Base-by-base conservation (phyloP, 2,113 vertebrate genomes). In the Xiphophorus couchianus region DNA sequence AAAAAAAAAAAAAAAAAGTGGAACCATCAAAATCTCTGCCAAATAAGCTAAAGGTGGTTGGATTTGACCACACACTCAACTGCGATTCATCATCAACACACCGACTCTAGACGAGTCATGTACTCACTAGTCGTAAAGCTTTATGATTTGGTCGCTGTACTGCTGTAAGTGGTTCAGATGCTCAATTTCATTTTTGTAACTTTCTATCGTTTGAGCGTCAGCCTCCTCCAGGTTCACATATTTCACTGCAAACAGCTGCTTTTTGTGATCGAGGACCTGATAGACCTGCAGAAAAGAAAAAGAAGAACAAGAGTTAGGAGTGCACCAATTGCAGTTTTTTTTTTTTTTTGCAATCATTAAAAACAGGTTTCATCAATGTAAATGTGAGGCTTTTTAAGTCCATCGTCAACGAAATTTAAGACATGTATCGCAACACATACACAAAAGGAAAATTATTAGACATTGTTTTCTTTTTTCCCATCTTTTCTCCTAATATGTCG, bases 181-280 rank as follows among this genome's bases (percentile, higher is more conserved):
- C 84, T 96, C 95, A 39, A 99, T 99, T 94, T 99, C 98, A 87
- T 99, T 99, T 90, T 96, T 97, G 84, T 99, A 99, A 89, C 97
- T 97, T 64, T 97, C 95, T 74, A 97, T 78, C 0, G 96, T 97
- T 86, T 97, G 96, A 19, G 92, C 86, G 77, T 99, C 97, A 22
- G 97, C 97, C 68, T 98, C 97, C 90, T 98, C 95, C 2, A 99
- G 90, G 86, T 97, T 94, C 61, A 99, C 97, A 8, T 95, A 96
- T 82, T 99, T 99, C 84, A 99, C 93, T n/a, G 97, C 98, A 89
- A 94, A 95, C 73, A 97, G 93, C 76, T 97, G 97, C 83, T 96
- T 98, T 88, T 96, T 96, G 29, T 96, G 95, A 93, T 97, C 96
- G 39, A 98, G 91, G 5, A 99, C 97, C 85, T 99, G 97, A 89